Percentiles rank a stretch among this genome's conserved stretches.
Conservation (phyloP, 2,888 invertebrate genomes). For the Globia sparganii region DNA sequence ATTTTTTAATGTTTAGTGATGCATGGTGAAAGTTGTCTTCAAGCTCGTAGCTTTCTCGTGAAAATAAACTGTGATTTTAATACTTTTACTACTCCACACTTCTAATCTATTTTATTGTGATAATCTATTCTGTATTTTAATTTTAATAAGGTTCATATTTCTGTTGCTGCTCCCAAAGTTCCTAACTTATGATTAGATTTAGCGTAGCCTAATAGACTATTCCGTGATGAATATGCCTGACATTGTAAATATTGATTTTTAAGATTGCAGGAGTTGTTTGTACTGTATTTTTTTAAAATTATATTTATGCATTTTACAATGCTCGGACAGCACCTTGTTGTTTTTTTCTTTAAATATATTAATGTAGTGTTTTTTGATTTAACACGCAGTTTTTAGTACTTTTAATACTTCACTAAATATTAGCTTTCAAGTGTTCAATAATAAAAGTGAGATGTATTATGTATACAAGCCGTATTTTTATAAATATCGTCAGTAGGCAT, state of each 20-base stretch:
- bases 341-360: background rate
- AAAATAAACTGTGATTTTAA: slow-evolving; percentile 3
- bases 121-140: slow-evolving; percentile 6
- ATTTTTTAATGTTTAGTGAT: background rate
- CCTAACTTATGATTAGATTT: slow-evolving; percentile 11
- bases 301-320: background rate
- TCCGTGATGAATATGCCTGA: background rate
- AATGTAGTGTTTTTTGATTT: background rate
- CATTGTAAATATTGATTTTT: background rate
- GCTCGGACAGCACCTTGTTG: background rate
- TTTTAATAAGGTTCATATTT: background rate
- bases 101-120: slow-evolving; percentile 5
- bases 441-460: slow-evolving; percentile 25
- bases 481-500: background rate
- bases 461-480: background rate
- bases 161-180: slow-evolving; percentile 20
- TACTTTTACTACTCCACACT: background rate
- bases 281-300: background rate
- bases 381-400: slow-evolving; percentile 3
- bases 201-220: background rate
- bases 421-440: slow-evolving; percentile 48
- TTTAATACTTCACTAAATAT: slow-evolving; percentile 8
- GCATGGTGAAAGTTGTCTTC: background rate
- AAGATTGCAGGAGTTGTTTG: background rate
- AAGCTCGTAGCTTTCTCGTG: background rate